Evolutionary conservation across 2,888 invertebrate species (phyloP), one percentile per base, ranked within the genome.

Genomic region (Eudasyphora cyanicolor): DNA sequence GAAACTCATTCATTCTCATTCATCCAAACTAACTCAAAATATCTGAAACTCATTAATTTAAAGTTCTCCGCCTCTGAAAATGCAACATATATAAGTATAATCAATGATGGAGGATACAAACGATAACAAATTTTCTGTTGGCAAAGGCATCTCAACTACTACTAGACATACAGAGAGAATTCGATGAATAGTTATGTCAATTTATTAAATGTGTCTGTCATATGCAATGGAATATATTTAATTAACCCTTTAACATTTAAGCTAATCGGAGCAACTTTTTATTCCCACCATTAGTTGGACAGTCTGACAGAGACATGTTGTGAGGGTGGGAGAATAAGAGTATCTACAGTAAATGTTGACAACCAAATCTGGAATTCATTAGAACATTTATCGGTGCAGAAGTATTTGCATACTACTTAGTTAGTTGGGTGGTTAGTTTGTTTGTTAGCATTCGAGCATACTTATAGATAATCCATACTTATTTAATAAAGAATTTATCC

Each of bases 251-350:
- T 32, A 69, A 69, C 69, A 17, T 49, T 49, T 14, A 35, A 49
- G 35, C 27, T 76, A 80, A 57, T 71, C 57, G 38, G 7, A 82
- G 60, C 78, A 70, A 71, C 82, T 62, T 82, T 82, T 79, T 35
- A 19, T 82, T 82, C 82, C 71, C 82, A 82, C 71, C 62, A 64
- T 78, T 71, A 42, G 24, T 0, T 45, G 78, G 42, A 21, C 75
- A 38, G 38, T 14, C 32, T 6, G 32, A 8, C 32, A 8, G 32
- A 38, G n/a, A n/a, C n/a, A n/a, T n/a, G n/a, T n/a, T n/a, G 60
- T 29, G 60, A 8, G 60, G 49, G 29, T 57, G 24, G 10, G 29
- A 60, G 27, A 60, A 60, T 60, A n/a, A 60, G 27, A 60, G 32
- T 60, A 60, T n/a, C n/a, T n/a, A 12, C 29, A 27, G 10, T 27